Evolutionary conservation across 2,888 invertebrate genomes (phyloP), one percentile per base, ranked within the genome.

Genomic region (Corythucha ciliata): DNA sequence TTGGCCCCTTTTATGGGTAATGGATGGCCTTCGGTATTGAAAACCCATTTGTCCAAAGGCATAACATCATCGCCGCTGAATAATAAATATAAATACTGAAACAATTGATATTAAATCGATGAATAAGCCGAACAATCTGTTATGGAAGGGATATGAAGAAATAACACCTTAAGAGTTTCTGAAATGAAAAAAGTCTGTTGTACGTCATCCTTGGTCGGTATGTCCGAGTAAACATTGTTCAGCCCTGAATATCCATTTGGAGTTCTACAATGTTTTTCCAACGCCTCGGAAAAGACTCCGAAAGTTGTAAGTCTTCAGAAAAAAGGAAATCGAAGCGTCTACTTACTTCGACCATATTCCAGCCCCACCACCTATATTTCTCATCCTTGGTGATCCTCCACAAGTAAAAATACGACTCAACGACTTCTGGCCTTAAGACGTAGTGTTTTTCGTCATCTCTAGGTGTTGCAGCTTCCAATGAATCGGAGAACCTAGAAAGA

Each of bases 161-260:
- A 26, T 20, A 4, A 10, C 70, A 90, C 90, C 80, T 99, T 98
- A 57, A 98, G 79, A 33, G 96, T 97, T 72, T 98, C 98, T 4
- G 98, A 97, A 60, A 98, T 77, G 76, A 97, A 96, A 78, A 89
- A 98, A 70, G 93, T 94, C 71, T 98, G 98, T 69, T 99, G 98
- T 26, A 98, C 97, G 70, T 99, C 97, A 69, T 98, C 98, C 63
- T 92, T 87, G 59, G 78, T 78, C 18, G 88, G 82, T 56, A 82
- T 79, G 60, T 78, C 75, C 63, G 81, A 76, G 73, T 98, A 96
- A 40, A 98, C 98, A 72, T 98, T 93, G 61, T 83, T 80, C 34
- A 98, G 75, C 1, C 98, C 98, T 16, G 92, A 83, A 73, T 87
- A 99, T 1, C 98, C 98, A 56, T 84, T 86, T 10, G 85, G 82